Evolutionary conservation across 2,797 vertebrate species (phyloP), one percentile per base, ranked within the genome.

Genomic region (Malurus splendens): DNA sequence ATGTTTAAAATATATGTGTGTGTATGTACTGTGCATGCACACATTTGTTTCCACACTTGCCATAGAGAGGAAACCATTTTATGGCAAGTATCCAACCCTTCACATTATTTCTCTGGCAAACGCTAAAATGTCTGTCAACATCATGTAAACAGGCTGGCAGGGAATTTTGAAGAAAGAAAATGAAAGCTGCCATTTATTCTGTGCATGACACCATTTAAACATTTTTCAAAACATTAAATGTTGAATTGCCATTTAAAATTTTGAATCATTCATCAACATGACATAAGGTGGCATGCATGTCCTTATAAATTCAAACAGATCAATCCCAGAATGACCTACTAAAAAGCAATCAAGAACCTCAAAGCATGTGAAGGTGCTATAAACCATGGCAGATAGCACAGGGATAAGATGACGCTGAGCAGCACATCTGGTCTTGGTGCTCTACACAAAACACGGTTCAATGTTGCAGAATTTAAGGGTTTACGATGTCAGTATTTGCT

Each of bases 21-120:
- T 76, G 55, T 67, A 86, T 54, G 67, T 76, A 90, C 80, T 80
- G 76, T 93, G 51, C 93, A 82, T 45, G 82, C 71, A 95, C 78
- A 79, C 92, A 94, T 95, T 95, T 94, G 91, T 83, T 86, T 94
- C 75, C 68, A 90, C 51, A 89, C 82, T 93, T 92, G 88, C 94
- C 90, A 87, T 54, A 56, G 86, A 94, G 62, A 95, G 82, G 88
- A 89, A 96, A 89, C 92, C 88, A 93, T 89, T 89, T 87, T 77
- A 93, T 93, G 95, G 95, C 93, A 82, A 88, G 89, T 82, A 83
- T 93, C 94, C 90, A 91, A 68, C 64, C 55, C 67, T 93, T 95
- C 75, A 86, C 88, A 93, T 97, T 96, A 96, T 96, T 96, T 94
- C 96, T 67, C 88, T 94, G 92, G 89, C 85, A 92, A 94, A 93